Conservation (phyloP, 1,140 invertebrate genomes). For the Tetragnatha versicolor region DNA sequence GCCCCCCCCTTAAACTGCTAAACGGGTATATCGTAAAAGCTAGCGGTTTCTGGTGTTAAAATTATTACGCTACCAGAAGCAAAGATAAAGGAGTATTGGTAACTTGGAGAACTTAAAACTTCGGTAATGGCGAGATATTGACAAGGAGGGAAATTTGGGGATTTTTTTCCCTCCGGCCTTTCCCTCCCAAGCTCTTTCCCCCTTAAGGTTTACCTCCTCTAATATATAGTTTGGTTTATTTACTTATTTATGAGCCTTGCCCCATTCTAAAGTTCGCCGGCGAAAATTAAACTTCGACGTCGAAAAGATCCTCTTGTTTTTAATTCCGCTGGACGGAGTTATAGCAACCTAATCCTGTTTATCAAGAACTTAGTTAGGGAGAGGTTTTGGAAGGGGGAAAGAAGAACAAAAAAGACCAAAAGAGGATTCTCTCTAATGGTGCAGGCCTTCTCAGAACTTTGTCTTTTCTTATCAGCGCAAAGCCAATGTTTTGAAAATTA, state of each 20-base stretch:
- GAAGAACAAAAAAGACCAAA: neutral
- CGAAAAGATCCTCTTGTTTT: conserved; percentile 37
- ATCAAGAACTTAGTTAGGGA: conserved; percentile 46
- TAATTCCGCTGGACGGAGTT: neutral
- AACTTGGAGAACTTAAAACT: conserved; percentile 48
- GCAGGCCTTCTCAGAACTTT: neutral
- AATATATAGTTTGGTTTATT: neutral
- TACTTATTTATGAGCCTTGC: conserved; percentile 35
- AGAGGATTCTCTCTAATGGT: conserved; percentile 8
- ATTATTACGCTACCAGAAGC: conserved; percentile 33
- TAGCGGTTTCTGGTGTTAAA: conserved; percentile 31
- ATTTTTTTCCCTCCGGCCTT: neutral
- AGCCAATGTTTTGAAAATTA: conserved; percentile 14
- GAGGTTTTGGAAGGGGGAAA: neutral
- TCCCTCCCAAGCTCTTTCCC: neutral
- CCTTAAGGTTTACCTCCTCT: conserved; percentile 6
- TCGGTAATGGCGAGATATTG: conserved; percentile 50
- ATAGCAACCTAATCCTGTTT: conserved; percentile 41
- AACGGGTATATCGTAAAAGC: conserved; percentile 31
- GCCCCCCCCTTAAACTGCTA: conserved; percentile 18
- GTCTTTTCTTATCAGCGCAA: conserved; percentile 28
- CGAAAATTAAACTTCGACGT: conserved; percentile 49
- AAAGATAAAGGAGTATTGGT: conserved; percentile 44
- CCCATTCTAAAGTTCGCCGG: conserved; percentile 26
- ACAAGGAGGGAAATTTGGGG: conserved; percentile 1